Evolutionary conservation across 1,140 invertebrate species (phyloP).

Genomic region (Scylla paramamosain): DNA sequence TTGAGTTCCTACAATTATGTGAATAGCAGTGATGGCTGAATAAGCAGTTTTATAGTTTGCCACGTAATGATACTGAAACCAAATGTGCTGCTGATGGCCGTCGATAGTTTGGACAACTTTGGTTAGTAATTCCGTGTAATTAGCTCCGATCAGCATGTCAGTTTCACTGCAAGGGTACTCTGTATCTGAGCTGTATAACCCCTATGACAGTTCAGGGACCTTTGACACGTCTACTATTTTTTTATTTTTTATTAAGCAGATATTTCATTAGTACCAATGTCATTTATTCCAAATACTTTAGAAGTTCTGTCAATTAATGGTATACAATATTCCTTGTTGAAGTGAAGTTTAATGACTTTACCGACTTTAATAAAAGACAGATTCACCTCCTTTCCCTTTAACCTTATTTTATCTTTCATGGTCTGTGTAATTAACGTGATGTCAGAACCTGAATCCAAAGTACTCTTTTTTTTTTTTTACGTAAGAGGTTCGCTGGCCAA

Average conservation of each 20-base stretch:
- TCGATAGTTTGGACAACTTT: background rate
- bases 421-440: slow-evolving; percentile 9
- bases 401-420: background rate
- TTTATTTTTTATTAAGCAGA: background rate
- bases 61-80: background rate
- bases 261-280: slow-evolving; percentile 9
- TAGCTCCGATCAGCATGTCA: slow-evolving; percentile 13
- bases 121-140: background rate
- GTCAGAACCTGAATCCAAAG: slow-evolving; percentile 46
- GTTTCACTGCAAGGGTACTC: background rate
- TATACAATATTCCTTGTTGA: slow-evolving; percentile 22
- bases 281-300: background rate
- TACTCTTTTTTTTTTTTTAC: too few relatives aligned
- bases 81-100: background rate
- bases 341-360: background rate
- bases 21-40: background rate
- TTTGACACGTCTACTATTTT: slow-evolving; percentile 1
- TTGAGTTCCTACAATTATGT: slow-evolving; percentile 33
- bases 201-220: background rate
- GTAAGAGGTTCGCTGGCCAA: too few relatives aligned
- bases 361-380: slow-evolving; percentile 40
- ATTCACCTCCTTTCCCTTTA: slow-evolving; percentile 6
- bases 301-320: background rate
- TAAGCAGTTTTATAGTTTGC: background rate
- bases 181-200: background rate